A percentile compares a stretch with the other conserved stretches of the same genome.
These are phyloP conservation scores for Teleiodes luculella DNA, from an alignment of 2,888 invertebrate genomes.

Conservation along the genomic window DNA sequence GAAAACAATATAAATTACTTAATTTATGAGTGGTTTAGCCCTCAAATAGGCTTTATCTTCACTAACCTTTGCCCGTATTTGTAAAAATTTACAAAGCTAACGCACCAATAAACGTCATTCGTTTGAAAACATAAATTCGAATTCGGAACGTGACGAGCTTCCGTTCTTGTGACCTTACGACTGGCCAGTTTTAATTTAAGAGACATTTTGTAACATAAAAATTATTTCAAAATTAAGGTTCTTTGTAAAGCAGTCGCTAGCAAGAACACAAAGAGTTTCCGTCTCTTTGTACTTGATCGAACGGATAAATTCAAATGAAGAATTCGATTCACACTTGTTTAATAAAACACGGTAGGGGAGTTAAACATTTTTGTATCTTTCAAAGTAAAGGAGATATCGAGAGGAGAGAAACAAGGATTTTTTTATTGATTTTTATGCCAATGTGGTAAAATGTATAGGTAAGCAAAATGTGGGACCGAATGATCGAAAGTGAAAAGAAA, in stretches of 20 bases:
- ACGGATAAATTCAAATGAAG: constrained; percentile 43
- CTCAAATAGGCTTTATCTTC: constrained; percentile 7
- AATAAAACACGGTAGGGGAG: constrained; percentile 42
- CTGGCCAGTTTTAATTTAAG: constrained; percentile 23
- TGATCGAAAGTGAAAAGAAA: too few species aligned
- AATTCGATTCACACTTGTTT: constrained; percentile 50
- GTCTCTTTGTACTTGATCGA: constrained; percentile 40
- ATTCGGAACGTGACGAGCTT: constrained; percentile 36
- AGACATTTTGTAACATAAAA: constrained; percentile 7
- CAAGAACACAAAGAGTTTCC: constrained; percentile 33
- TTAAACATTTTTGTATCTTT: constrained; percentile 6
- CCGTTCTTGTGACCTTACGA: constrained; percentile 27
- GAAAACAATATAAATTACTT: background rate
- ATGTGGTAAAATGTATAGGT: too few species aligned
- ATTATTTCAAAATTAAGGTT: constrained; percentile 7
- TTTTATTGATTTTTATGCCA: too few species aligned
- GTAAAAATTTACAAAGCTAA: constrained; percentile 28
- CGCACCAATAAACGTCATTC: constrained; percentile 15
- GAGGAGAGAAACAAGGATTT: background rate
- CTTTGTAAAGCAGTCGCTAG: constrained; percentile 22
- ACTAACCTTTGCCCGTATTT: constrained; percentile 1
- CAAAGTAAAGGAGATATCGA: background rate
- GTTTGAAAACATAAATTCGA: constrained; percentile 20
- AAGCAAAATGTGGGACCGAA: too few species aligned
- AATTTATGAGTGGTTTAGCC: constrained; percentile 2